phyloP scores from a whole-genome alignment of 1,140 invertebrate genomes.

The Drosophila asahinai region DNA sequence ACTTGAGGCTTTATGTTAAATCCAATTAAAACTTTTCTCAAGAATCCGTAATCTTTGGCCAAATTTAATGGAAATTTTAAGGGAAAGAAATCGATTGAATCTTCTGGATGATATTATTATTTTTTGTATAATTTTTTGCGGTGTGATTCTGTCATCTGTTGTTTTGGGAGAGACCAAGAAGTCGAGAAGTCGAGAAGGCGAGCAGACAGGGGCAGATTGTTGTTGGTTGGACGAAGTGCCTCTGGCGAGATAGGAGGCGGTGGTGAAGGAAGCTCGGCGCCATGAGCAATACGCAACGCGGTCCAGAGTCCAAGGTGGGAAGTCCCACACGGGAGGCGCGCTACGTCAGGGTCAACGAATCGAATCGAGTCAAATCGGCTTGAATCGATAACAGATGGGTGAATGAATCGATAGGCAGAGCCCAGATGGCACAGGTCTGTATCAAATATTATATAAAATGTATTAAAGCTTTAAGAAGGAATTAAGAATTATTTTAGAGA shows the following conservation, averaged over 20 bases:
- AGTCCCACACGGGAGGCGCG: constrained; percentile 33
- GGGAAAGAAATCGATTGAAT: background rate
- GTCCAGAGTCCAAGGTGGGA: constrained; percentile 54
- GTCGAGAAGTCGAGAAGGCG: constrained; percentile 8
- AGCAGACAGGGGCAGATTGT: constrained; percentile 12
- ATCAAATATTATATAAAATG: no score
- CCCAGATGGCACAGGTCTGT: background rate
- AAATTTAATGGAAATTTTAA: background rate
- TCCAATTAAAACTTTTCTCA: no score
- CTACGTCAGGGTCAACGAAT: constrained; percentile 44
- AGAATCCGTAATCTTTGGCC: no score
- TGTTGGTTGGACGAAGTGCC: constrained; percentile 17
- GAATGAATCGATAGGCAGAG: constrained; percentile 18
- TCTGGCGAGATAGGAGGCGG: constrained; percentile 10
- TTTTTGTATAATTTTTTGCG: no score
- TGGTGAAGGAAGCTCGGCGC: constrained; percentile 11
- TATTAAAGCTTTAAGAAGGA: no score
- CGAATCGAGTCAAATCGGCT: constrained; percentile 8
- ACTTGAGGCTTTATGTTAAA: no score
- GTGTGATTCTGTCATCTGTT: constrained; percentile 25
- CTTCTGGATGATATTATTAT: background rate
- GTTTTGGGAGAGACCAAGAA: constrained; percentile 27
- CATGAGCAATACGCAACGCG: constrained; percentile 40
- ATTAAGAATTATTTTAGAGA: no score
- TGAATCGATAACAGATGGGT: constrained; percentile 9